Base-by-base conservation (phyloP, 1,140 invertebrate species). In the Episyrphus balteatus region DNA sequence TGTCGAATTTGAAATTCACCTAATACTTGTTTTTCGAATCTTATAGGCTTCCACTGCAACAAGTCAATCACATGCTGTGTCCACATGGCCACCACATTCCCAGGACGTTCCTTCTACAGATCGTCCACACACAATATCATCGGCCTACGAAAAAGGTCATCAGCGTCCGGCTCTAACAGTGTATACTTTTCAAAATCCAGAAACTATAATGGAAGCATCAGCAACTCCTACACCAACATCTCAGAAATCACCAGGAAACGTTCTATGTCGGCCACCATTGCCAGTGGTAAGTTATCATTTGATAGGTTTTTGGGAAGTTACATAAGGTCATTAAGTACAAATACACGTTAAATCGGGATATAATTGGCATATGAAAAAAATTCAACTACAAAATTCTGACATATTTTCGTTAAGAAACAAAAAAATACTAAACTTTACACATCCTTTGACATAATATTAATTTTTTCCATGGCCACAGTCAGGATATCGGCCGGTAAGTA, bases 61-160 rank as follows among this genome's bases (percentile, higher is more conserved):
- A 31, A 68, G 56, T 51, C 62, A 62, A 46, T 63, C 63, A 18
- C 65, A 66, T 21, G 64, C 62, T 38, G 61, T 65, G 2, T 61
- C 66, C 48, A 68, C 66, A 18, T 68, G 66, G 66, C 66, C 66
- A 47, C 63, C 66, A 61, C 66, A 68, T 65, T 66, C 61, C 67
- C 73, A 84, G 54, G 81, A 84, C 42, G 80, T 79, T 11, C 83
- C 84, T 50, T 79, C 86, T 62, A 82, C 78, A 46, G 86, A 88
- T 52, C 74, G 91, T 51, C 91, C 92, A 13, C 92, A 96, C 62
- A 96, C 92, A 3, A 94, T 94, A 57, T 94, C 91, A 81, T 62
- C 89, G 50, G 88, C 84, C 6, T 92, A 92, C 60, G 89, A 92
- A 64, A 84, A 87, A 61, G 84, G 82, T 11, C 84, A 88, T 70